A percentile compares a stretch with the other conserved stretches of the same genome.
phyloP scores from a whole-genome alignment of 2,113 vertebrate genomes.

The Cavia aperea region DNA sequence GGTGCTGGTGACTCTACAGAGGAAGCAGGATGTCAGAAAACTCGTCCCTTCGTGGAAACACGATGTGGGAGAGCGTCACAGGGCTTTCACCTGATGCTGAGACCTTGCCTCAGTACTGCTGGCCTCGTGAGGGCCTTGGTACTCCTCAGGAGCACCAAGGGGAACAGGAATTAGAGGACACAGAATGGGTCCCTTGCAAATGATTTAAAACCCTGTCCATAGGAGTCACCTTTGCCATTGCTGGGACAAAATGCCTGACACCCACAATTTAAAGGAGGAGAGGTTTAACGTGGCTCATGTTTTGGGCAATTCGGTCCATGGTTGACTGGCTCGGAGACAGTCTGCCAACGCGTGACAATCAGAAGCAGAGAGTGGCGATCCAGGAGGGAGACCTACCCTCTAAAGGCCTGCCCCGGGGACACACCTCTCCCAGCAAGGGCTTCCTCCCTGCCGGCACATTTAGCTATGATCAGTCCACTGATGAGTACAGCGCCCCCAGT shows the following conservation, averaged over 20 bases:
- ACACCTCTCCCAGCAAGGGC: neutral
- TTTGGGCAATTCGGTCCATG: neutral
- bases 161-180: neutral
- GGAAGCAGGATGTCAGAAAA: neutral
- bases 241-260: neutral
- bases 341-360: neutral
- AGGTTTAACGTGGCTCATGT: neutral
- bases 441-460: neutral
- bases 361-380: neutral
- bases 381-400: neutral
- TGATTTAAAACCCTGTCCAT: neutral
- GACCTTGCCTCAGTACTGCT: neutral
- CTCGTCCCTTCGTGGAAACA: neutral
- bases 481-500: neutral
- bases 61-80: neutral
- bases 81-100: neutral
- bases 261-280: neutral
- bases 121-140: neutral
- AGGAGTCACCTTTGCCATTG: neutral
- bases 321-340: neutral
- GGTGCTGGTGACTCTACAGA: neutral
- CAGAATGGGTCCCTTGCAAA: neutral
- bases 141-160: neutral
- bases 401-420: neutral
- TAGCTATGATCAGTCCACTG: neutral